Conservation (phyloP, 2,113 vertebrate species). For the Crocuta crocuta region DNA sequence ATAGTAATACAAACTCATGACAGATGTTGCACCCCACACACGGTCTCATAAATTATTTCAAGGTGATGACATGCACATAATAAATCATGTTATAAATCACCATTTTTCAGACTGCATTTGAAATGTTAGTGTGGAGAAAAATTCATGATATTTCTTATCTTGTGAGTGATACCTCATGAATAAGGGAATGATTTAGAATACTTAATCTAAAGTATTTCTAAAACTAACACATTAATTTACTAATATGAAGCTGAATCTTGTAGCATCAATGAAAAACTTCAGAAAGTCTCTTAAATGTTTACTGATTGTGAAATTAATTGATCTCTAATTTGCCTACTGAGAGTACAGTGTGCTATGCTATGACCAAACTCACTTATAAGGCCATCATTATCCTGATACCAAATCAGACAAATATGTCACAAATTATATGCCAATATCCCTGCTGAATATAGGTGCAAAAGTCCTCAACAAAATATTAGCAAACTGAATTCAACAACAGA, state of each 20-base stretch:
- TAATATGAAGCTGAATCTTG: constrained; percentile 28
- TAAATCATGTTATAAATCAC: constrained; percentile 74
- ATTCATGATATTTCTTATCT: background rate
- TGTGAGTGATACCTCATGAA: background rate
- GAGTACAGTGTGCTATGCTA: background rate
- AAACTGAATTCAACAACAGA: background rate
- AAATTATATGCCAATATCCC: background rate
- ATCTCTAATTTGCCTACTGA: background rate
- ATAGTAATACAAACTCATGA: constrained; percentile 71
- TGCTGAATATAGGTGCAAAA: background rate
- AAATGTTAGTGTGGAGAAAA: constrained; percentile 46
- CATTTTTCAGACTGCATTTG: background rate
- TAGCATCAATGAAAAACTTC: background rate
- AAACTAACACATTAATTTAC: background rate
- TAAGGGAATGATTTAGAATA: constrained; percentile 13
- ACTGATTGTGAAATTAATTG: background rate
- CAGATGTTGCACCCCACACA: constrained; percentile 27
- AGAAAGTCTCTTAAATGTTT: background rate
- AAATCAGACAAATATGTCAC: background rate
- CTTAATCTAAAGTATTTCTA: background rate
- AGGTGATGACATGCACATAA: constrained; percentile 72
- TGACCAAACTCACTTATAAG: background rate
- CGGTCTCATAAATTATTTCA: constrained; percentile 63
- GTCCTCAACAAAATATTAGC: background rate
- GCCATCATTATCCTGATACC: background rate